Evolutionary conservation across 2,888 invertebrate species (phyloP).

Genomic region (Leistus spinibarbis): DNA sequence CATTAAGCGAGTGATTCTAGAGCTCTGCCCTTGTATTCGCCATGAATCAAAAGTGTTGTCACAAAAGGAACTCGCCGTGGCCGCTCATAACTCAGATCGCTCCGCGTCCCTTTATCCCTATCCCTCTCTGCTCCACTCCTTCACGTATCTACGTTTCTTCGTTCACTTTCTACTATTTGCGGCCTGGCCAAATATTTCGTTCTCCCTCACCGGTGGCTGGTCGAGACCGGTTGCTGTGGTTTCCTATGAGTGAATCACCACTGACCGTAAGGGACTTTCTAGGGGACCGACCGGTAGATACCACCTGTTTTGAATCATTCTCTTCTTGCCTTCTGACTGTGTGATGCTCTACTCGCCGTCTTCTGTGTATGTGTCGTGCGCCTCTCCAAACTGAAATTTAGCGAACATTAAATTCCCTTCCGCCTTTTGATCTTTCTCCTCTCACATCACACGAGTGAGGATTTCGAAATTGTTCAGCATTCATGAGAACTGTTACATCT

Average conservation of each 20-base stretch:
- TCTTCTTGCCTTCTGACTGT: neutral
- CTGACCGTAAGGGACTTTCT: slow-evolving; percentile 26
- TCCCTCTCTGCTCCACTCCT: neutral
- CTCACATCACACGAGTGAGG: neutral
- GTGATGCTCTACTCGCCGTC: neutral
- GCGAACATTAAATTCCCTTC: slow-evolving; percentile 29
- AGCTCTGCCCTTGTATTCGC: slow-evolving; percentile 41
- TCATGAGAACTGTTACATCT: too few species aligned
- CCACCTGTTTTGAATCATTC: slow-evolving; percentile 28
- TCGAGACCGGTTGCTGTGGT: slow-evolving; percentile 7
- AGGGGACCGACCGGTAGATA: slow-evolving; percentile 4
- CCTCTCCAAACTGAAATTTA: slow-evolving; percentile 24
- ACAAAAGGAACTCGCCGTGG: slow-evolving; percentile 25
- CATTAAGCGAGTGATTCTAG: slow-evolving; percentile 45
- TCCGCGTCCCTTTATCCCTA: slow-evolving; percentile 3
- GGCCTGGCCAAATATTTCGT: neutral
- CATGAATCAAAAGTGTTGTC: slow-evolving; percentile 44
- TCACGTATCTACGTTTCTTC: neutral
- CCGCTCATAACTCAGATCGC: slow-evolving; percentile 34
- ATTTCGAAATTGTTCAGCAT: too few species aligned
- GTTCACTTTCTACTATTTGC: neutral
- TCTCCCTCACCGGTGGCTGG: slow-evolving; percentile 8
- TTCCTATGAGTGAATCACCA: slow-evolving; percentile 18
- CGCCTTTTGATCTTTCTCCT: slow-evolving; percentile 12
- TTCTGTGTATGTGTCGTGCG: neutral